Base-by-base conservation (phyloP, 2,888 invertebrate genomes). In the Spodoptera littoralis region DNA sequence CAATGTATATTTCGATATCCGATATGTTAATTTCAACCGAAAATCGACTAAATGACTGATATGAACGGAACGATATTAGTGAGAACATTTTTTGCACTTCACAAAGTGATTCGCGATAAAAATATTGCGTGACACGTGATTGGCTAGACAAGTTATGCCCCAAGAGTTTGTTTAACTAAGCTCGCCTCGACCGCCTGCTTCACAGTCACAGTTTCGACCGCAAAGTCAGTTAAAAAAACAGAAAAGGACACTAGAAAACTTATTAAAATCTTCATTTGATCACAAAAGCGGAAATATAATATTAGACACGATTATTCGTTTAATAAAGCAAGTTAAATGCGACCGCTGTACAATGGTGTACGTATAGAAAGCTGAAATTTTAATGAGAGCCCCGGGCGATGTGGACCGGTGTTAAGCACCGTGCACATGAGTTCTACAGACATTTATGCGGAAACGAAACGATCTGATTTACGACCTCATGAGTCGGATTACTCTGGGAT, bases 361-460 rank as follows among this genome's bases (percentile, higher is more conserved):
- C 84, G 81, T 83, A 84, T 82, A 84, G 82, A 80, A 81, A 72
- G 82, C 79, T 84, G 84, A 87, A 86, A 88, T 86, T 88, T 87
- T 88, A 88, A 88, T 88, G 87, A 88, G 84, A 68, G 80, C 84
- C 85, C 77, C 65, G 70, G 71, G 82, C 81, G 65, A 47, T 57
- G 50, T 59, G 69, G 60, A 70, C 58, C 50, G 42, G 27, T 44
- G 43, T 78, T 65, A 75, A 77, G 67, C 45, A 51, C 65, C 64
- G 47, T 77, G 62, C 70, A 80, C 73, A 82, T 61, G 55, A 55
- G 51, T 52, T 47, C 11, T 30, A 13, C 36, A 4, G n/a, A 54
- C 3, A 11, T 43, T 46, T n/a, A 43, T 50, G 42, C 46, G 11
- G 1, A 42, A 36, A 13, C n/a, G 12, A 24, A 27, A 11, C 4